phyloP scores from a whole-genome alignment of 2,797 vertebrate genomes.

The Knipowitschia caucasica region DNA sequence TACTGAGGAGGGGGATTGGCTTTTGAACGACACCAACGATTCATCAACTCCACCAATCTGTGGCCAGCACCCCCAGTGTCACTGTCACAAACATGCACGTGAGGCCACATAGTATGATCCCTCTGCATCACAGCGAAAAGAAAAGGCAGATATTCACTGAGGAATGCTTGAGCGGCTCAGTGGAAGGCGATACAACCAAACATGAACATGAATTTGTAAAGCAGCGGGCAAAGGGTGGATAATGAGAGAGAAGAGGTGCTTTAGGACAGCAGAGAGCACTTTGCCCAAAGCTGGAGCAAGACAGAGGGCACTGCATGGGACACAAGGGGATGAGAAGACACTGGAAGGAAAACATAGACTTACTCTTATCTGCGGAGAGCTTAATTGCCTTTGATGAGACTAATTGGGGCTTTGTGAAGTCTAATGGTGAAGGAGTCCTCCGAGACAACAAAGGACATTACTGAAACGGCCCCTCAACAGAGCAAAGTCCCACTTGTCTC shows the following conservation, averaged over 20 bases:
- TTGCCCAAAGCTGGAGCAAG: slow-evolving; percentile 60
- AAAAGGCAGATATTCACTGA: slow-evolving; percentile 59
- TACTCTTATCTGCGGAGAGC: slow-evolving; percentile 77
- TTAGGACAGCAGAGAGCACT: slow-evolving; percentile 41
- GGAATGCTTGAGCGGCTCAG: slow-evolving; percentile 70
- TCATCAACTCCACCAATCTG: slow-evolving; percentile 79
- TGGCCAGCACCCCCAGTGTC: slow-evolving; percentile 55
- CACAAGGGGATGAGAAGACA: slow-evolving; percentile 66
- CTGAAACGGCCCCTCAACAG: slow-evolving; percentile 64
- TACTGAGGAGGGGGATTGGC: slow-evolving; percentile 81
- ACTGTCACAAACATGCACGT: slow-evolving; percentile 11
- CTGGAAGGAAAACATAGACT: slow-evolving; percentile 61
- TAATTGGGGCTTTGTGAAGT: slow-evolving; percentile 76
- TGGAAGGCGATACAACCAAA: slow-evolving; percentile 73
- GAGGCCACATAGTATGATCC: slow-evolving; percentile 63
- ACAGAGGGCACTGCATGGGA: slow-evolving; percentile 62
- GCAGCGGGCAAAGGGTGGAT: slow-evolving; percentile 8
- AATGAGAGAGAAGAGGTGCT: slow-evolving; percentile 39
- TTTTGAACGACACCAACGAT: slow-evolving; percentile 74
- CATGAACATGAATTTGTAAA: slow-evolving; percentile 67
- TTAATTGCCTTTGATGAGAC: slow-evolving; percentile 77
- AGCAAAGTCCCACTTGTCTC: slow-evolving; percentile 52
- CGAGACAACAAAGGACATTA: slow-evolving; percentile 69
- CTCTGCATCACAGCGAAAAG: slow-evolving; percentile 64
- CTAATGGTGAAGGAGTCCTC: slow-evolving; percentile 74